Base-by-base conservation (phyloP, 1,140 invertebrate genomes). In the Paracyclopina nana region DNA sequence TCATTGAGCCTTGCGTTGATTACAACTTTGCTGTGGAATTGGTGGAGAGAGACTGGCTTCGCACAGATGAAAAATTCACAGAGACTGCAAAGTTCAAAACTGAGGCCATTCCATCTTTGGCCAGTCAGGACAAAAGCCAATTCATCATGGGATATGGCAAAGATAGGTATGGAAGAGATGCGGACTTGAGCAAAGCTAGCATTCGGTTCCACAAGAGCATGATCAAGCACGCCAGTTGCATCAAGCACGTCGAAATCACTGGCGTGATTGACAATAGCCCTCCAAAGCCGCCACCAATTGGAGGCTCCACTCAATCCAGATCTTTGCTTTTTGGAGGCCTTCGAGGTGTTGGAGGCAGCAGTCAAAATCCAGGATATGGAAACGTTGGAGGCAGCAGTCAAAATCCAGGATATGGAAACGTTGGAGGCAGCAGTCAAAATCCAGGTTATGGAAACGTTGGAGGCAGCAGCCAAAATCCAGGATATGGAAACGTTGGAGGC, bases 151-250 rank as follows among this genome's bases (percentile, higher is more conserved):
- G 27, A 48, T 14, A 4, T 14, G 20, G 30, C 18, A 28, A 25
- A 9, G 45, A 48, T 14, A 26, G 27, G 30, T 16, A 28, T 14
- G 30, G 14, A 4, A 14, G 27, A 28, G 27, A 28, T 12, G 12
- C 18, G 12, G 45, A 48, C 25, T 29, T 26, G 3, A 29, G 14
- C 45, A 48, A 38, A 6, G 45, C 28, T 28, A 16, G 25, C 27
- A 48, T 48, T 48, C 45, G 45, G 12, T 48, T 48, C 28, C 25
- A 22, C n/a, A 48, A 48, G 25, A n/a, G 25, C 27, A 22, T 48
- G 27, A 6, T 48, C 2, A 11, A 48, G 27, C 25, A 48, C 45
- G 14, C 45, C 5, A 25, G 20, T 5, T 48, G 45, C 30, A 12
- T 48, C 11, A 48, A 48, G n/a, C 30, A 48, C 27, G 30, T 48